Percentiles rank a stretch among this genome's conserved stretches.
Evolutionary conservation across 2,888 invertebrate genomes (phyloP).

Genomic region (Amiota minor): DNA sequence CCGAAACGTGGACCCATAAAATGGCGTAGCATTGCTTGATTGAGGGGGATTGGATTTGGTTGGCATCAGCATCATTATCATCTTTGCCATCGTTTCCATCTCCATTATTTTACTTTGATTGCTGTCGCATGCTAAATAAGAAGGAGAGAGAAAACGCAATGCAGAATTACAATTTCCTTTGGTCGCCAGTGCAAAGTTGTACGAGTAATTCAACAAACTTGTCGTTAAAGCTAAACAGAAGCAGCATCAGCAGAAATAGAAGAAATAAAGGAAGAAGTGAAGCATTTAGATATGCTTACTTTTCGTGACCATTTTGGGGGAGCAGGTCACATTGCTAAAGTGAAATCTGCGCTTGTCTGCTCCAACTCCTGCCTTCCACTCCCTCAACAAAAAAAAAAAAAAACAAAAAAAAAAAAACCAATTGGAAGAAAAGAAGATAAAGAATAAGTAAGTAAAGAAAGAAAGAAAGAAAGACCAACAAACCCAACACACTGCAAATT

Average conservation of each 20-base stretch:
- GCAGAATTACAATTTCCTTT: constrained; percentile 14
- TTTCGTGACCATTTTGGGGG: constrained; percentile 24
- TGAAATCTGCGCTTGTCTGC: constrained; percentile 49
- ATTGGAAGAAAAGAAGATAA: constrained; percentile 29
- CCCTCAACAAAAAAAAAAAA: constrained; percentile 48
- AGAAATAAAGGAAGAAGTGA: not conserved
- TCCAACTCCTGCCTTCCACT: constrained; percentile 34
- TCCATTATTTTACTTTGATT: not conserved
- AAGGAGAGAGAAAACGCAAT: not conserved
- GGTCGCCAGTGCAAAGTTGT: not conserved
- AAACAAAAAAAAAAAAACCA: constrained; percentile 45
- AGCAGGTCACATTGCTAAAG: constrained; percentile 49
- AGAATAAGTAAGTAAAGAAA: constrained; percentile 27
- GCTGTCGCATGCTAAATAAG: not conserved
- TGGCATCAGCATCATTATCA: not conserved
- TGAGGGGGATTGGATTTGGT: not conserved
- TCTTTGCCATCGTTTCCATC: no score
- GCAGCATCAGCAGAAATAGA: not conserved
- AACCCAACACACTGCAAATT: constrained; percentile 43
- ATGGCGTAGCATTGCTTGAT: constrained; percentile 14
- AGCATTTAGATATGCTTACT: no score
- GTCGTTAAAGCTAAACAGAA: constrained; percentile 40
- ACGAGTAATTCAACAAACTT: constrained; percentile 40
- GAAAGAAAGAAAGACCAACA: not conserved
- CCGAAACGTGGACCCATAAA: constrained; percentile 62